Conservation (phyloP, 2,888 invertebrate species). For the Blomia tropicalis region DNA sequence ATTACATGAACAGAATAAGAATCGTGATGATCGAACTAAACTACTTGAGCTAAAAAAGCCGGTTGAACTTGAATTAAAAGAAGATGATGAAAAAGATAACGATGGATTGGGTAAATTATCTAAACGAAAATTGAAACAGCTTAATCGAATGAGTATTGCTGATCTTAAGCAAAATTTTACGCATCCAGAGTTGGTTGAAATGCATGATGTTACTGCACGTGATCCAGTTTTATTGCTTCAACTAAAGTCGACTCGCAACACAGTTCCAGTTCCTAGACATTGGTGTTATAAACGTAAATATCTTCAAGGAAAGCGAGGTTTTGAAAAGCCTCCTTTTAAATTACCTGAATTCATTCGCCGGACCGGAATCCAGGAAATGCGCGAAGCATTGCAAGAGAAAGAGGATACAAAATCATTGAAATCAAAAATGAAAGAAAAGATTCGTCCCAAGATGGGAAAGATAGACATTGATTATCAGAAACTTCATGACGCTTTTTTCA, state of each 20-base stretch:
- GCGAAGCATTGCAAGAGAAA: constrained; percentile 92
- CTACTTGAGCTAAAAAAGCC: constrained; percentile 32
- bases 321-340: constrained; percentile 96
- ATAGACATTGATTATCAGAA: constrained; percentile 99
- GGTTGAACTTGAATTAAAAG: constrained; percentile 32
- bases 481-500: constrained; percentile 95
- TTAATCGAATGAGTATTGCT: constrained; percentile 86
- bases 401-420: constrained; percentile 86
- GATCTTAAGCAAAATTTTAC: constrained; percentile 87
- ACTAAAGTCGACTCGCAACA: constrained; percentile 80
- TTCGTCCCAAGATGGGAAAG: constrained; percentile 93
- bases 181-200: constrained; percentile 95
- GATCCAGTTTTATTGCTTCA: constrained; percentile 93
- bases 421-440: constrained; percentile 90
- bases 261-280: constrained; percentile 92
- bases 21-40: constrained; percentile 33
- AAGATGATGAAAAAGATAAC: constrained; percentile 38
- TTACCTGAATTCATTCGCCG: constrained; percentile 95
- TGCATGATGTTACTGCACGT: constrained; percentile 97
- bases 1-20: neutral
- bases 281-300: constrained; percentile 98
- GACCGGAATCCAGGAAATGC: constrained; percentile 99
- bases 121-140: constrained; percentile 80
- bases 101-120: constrained; percentile 63
- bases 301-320: constrained; percentile 89